Percentiles rank a stretch among this genome's conserved stretches.
These are phyloP conservation scores for Hermaeophaga mercurialis DNA, from an alignment of 2,888 invertebrate genomes.

Conservation along the genomic window DNA sequence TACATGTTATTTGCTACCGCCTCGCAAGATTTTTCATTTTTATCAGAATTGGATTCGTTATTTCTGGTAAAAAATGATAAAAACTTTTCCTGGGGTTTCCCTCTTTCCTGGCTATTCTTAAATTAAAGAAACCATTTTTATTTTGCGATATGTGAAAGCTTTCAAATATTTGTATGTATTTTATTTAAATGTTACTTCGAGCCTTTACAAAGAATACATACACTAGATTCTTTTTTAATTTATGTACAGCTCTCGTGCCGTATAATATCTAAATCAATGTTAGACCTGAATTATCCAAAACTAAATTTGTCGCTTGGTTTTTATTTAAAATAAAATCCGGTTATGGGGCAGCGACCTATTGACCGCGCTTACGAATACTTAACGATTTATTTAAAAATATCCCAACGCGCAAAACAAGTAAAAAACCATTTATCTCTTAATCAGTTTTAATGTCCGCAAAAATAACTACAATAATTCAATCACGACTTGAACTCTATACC, in stretches of 20 bases:
- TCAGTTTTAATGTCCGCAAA: slow-evolving; percentile 32
- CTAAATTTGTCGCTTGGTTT: too few species aligned
- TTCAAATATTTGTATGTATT: too few species aligned
- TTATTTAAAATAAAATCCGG: too few species aligned
- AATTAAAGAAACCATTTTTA: too few species aligned
- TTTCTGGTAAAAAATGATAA: slow-evolving; percentile 20
- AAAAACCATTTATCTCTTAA: slow-evolving; percentile 19
- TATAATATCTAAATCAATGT: too few species aligned
- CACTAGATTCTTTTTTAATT: too few species aligned
- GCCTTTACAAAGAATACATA: too few species aligned
- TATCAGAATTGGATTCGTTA: slow-evolving; percentile 33
- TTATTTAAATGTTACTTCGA: too few species aligned
- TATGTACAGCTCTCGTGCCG: too few species aligned
- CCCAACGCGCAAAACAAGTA: neutral
- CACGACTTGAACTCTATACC: slow-evolving; percentile 56
- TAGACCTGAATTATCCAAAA: too few species aligned
- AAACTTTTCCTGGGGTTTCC: slow-evolving; percentile 14
- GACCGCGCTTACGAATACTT: neutral
- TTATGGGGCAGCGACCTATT: neutral
- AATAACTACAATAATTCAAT: slow-evolving; percentile 57
- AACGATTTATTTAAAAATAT: neutral
- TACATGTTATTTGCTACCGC: slow-evolving; percentile 43
- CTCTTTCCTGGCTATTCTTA: too few species aligned
- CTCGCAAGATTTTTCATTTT: slow-evolving; percentile 32
- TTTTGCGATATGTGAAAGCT: too few species aligned